Evolutionary conservation across 2,113 vertebrate genomes (phyloP).

Genomic region (Cynocephalus volans): DNA sequence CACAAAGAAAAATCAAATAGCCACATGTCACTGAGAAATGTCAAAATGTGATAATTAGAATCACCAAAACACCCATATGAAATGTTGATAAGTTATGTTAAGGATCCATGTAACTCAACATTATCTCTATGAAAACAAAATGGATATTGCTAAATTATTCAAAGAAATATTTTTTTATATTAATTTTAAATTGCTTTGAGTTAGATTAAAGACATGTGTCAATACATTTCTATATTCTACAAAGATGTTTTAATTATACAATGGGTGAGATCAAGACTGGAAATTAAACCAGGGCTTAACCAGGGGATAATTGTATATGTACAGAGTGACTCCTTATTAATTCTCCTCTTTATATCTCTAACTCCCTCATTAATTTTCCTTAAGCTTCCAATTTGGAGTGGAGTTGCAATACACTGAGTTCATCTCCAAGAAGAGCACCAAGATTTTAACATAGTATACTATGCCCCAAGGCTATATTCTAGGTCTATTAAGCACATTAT

Average conservation of each 20-base stretch:
- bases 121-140: background rate
- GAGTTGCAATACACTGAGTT: slow-evolving; percentile 11
- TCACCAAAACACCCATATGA: background rate
- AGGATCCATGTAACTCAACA: background rate
- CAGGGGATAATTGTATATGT: slow-evolving; percentile 73
- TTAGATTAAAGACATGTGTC: slow-evolving; percentile 5
- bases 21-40: background rate
- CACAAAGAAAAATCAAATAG: background rate
- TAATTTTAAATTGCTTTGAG: slow-evolving; percentile 68
- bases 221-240: slow-evolving; percentile 63
- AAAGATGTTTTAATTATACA: slow-evolving; percentile 75
- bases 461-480: slow-evolving; percentile 61
- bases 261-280: slow-evolving; percentile 9
- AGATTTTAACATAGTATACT: slow-evolving; percentile 71
- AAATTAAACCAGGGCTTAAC: slow-evolving; percentile 51
- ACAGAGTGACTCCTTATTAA: slow-evolving; percentile 79
- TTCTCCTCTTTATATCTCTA: slow-evolving; percentile 66
- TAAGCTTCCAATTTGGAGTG: slow-evolving; percentile 75
- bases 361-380: slow-evolving; percentile 84
- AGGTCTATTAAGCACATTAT: slow-evolving; percentile 75
- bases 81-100: background rate
- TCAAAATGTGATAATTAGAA: background rate
- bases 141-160: background rate
- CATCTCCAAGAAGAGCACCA: slow-evolving; percentile 55
- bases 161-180: slow-evolving; percentile 45